These are phyloP conservation scores for Octomys mimax DNA, from an alignment of 2,797 vertebrate genomes.

Conservation along the genomic window DNA sequence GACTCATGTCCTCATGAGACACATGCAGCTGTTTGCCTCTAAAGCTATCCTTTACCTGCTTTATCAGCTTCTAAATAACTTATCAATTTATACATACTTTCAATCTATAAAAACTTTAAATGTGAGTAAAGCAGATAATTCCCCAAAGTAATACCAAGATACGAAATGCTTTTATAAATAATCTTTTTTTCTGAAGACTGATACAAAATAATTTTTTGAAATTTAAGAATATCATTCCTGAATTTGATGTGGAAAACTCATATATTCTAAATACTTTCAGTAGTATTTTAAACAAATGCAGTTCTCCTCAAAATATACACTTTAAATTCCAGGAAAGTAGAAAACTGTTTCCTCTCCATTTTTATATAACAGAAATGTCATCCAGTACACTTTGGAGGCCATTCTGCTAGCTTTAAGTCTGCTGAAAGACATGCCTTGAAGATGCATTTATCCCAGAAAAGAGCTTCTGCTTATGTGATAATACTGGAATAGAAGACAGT, in stretches of 20 bases:
- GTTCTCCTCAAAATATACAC: background rate
- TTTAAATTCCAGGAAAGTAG: background rate
- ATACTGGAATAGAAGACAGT: background rate
- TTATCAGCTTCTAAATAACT: background rate
- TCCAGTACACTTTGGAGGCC: background rate
- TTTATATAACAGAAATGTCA: background rate
- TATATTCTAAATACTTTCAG: slow-evolving; percentile 73
- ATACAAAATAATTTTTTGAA: slow-evolving; percentile 42
- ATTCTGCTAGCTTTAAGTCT: background rate
- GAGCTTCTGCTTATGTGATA: background rate
- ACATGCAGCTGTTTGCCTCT: background rate
- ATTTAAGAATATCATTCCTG: slow-evolving; percentile 29
- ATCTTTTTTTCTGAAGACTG: background rate
- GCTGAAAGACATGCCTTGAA: background rate
- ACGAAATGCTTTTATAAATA: slow-evolving; percentile 56
- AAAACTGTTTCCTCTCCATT: background rate
- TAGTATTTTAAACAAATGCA: slow-evolving; percentile 47
- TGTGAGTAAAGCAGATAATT: slow-evolving; percentile 54
- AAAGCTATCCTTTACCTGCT: slow-evolving; percentile 33
- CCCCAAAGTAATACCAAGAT: slow-evolving; percentile 43
- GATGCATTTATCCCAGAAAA: background rate
- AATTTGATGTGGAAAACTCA: slow-evolving; percentile 58
- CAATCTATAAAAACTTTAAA: slow-evolving; percentile 58
- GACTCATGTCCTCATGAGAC: slow-evolving; percentile 40
- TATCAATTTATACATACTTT: slow-evolving; percentile 53